Percentiles rank a stretch among this genome's conserved stretches.
phyloP scores from a whole-genome alignment of 2,113 vertebrate species.

The Rhynchomys soricoides region DNA sequence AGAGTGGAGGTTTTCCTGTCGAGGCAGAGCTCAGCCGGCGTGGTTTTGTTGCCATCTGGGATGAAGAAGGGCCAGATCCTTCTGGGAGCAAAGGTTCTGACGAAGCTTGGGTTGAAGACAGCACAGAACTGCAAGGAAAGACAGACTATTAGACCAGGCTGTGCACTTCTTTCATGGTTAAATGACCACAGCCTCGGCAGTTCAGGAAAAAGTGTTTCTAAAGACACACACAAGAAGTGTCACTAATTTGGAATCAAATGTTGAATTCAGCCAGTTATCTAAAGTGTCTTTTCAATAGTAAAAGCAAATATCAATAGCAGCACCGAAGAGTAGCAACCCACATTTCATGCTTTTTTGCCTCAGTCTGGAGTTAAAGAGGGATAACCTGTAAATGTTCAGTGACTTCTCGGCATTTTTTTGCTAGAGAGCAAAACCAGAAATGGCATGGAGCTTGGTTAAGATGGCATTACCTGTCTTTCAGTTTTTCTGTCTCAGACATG shows the following conservation, averaged over 20 bases:
- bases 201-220: not conserved
- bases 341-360: not conserved
- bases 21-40: constrained; percentile 86
- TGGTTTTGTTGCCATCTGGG: constrained; percentile 75
- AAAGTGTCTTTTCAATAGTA: not conserved
- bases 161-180: not conserved
- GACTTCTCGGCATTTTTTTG: not conserved
- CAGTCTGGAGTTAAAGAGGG: not conserved
- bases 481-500: constrained; percentile 59
- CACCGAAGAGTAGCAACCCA: not conserved
- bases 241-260: constrained; percentile 6
- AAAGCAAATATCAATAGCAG: not conserved
- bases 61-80: constrained; percentile 70
- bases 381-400: not conserved
- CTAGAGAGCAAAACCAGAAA: not conserved
- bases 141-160: not conserved
- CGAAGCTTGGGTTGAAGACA: constrained; percentile 50
- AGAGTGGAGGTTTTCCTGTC: constrained; percentile 80
- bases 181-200: not conserved
- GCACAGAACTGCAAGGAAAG: constrained; percentile 71
- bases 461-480: constrained; percentile 80
- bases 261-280: not conserved
- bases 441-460: not conserved
- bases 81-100: not conserved
- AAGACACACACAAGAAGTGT: not conserved